Evolutionary conservation across 2,113 vertebrate species (phyloP).

Genomic region (Ploceus nigricollis): DNA sequence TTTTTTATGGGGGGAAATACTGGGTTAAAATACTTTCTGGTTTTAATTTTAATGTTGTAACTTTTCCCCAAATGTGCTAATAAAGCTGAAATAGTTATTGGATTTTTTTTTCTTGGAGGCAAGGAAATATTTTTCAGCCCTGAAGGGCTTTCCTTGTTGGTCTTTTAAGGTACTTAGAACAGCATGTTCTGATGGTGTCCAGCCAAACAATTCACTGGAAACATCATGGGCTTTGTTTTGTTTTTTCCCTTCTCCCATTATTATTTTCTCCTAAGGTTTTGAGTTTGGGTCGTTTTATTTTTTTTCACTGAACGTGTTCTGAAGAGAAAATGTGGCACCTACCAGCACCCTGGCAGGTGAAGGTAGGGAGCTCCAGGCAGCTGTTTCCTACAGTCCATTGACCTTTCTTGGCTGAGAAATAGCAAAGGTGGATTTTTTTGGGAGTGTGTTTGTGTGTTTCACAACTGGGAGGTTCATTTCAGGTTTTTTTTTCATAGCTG

Average conservation of each 20-base stretch:
- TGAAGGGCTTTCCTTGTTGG: background rate
- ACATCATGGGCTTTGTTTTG: background rate
- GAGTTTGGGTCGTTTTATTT: background rate
- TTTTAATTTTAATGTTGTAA: background rate
- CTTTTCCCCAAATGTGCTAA: background rate
- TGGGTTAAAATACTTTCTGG: background rate
- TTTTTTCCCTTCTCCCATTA: background rate
- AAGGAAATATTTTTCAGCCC: background rate
- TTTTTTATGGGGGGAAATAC: background rate
- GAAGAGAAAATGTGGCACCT: background rate
- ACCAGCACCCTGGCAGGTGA: background rate
- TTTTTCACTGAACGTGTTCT: accelerated
- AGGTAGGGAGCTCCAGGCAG: background rate
- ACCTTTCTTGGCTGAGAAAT: background rate
- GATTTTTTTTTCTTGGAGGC: background rate
- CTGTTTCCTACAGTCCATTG: background rate
- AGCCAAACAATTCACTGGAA: background rate
- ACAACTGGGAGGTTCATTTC: background rate
- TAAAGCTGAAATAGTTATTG: background rate
- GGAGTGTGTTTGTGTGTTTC: background rate
- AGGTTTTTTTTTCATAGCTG: background rate
- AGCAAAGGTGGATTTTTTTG: background rate
- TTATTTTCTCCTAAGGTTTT: background rate
- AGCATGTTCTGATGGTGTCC: background rate
- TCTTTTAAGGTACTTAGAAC: background rate